Evolutionary conservation across 2,113 vertebrate species (phyloP).

Genomic region (Ondatra zibethicus): DNA sequence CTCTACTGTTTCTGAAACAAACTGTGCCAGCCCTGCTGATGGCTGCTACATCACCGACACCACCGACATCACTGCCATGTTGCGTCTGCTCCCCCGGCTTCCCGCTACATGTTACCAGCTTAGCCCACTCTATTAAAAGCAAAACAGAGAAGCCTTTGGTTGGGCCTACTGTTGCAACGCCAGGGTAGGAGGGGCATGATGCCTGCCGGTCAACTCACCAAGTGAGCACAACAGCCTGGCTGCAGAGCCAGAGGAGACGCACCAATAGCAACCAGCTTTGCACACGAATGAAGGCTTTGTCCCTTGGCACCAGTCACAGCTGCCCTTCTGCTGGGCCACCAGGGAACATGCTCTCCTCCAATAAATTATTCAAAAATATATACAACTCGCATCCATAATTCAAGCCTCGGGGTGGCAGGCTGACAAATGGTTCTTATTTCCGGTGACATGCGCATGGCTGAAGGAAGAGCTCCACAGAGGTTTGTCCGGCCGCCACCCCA

Average conservation of each 20-base stretch:
- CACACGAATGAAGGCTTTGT: background rate
- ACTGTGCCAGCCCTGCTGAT: background rate
- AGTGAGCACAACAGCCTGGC: background rate
- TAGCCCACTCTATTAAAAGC: background rate
- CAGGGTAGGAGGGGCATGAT: no score
- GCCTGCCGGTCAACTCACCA: background rate
- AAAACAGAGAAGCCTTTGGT: background rate
- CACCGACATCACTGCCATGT: background rate
- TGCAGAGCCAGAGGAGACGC: no score
- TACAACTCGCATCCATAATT: background rate
- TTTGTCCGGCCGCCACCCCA: background rate
- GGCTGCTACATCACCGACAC: background rate
- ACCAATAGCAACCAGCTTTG: background rate
- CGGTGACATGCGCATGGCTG: background rate
- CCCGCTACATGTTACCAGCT: background rate
- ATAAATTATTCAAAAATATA: background rate
- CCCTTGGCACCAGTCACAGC: no score
- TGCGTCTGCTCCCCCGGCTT: background rate
- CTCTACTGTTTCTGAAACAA: background rate
- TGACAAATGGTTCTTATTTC: background rate
- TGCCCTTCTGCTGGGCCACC: background rate
- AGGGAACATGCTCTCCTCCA: background rate
- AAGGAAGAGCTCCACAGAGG: background rate
- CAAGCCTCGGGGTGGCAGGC: no score
- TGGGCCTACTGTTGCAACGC: background rate